Evolutionary conservation across 2,113 vertebrate species (phyloP).

Genomic region (Pseudorasbora parva): DNA sequence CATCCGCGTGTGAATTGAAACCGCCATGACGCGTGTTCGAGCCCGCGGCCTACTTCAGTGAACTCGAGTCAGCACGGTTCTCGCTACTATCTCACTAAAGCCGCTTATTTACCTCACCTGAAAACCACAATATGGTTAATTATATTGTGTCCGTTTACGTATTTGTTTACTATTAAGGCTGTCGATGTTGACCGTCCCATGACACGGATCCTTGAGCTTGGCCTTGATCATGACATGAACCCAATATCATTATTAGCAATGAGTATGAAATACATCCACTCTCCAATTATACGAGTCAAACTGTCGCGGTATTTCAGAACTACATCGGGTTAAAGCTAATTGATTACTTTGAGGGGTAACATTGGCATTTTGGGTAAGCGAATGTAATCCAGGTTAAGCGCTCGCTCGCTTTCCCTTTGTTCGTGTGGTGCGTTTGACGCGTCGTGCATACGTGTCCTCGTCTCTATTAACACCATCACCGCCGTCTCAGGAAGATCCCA

Average conservation of each 20-base stretch:
- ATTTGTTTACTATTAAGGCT: no score
- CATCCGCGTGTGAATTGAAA: slow-evolving; percentile 28
- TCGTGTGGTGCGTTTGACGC: background rate
- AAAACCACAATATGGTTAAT: no score
- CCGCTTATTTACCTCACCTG: background rate
- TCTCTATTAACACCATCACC: background rate
- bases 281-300: background rate
- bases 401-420: slow-evolving; percentile 22
- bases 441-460: slow-evolving; percentile 13
- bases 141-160: background rate
- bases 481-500: background rate
- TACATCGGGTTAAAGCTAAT: background rate
- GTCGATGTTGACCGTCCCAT: background rate
- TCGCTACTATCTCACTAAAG: no score
- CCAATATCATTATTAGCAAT: background rate
- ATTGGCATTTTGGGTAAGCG: background rate
- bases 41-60: background rate
- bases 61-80: no score
- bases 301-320: background rate
- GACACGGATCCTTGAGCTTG: slow-evolving; percentile 21
- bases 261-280: background rate
- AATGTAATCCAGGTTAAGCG: background rate
- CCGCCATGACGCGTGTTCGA: slow-evolving; percentile 30
- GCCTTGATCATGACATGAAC: slow-evolving; percentile 56
- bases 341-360: no score